phyloP scores from a whole-genome alignment of 2,797 vertebrate species.

The Characodon lateralis region DNA sequence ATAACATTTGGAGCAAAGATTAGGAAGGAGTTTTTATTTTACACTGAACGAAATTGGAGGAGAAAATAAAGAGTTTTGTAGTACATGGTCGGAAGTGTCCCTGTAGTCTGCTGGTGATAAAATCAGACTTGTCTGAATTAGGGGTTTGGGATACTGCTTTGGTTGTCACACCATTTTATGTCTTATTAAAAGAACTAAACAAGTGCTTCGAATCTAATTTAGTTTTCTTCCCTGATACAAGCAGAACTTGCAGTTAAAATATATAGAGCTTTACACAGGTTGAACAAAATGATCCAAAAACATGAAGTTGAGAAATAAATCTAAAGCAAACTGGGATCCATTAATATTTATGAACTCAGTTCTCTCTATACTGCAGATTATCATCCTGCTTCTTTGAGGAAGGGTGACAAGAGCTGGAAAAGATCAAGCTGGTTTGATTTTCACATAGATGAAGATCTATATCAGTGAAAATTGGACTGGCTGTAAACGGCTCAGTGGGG shows the following conservation, averaged over 20 bases:
- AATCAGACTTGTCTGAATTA: neutral
- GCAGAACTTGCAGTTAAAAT: neutral
- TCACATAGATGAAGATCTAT: constrained; percentile 48
- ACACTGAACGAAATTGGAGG: neutral
- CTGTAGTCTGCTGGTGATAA: no score
- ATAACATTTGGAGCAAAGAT: neutral
- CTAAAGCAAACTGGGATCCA: constrained; percentile 28
- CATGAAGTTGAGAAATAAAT: constrained; percentile 39
- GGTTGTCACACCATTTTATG: neutral
- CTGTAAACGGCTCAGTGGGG: constrained; percentile 53
- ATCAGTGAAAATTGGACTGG: constrained; percentile 33
- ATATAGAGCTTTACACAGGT: neutral
- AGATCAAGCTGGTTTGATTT: constrained; percentile 59
- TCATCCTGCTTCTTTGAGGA: constrained; percentile 24
- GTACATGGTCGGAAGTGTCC: no score
- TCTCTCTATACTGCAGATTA: constrained; percentile 47
- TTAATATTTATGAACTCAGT: constrained; percentile 45
- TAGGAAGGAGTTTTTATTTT: neutral
- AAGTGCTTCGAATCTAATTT: neutral
- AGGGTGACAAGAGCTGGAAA: constrained; percentile 53
- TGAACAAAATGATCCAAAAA: constrained; percentile 6
- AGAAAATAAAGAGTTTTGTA: neutral
- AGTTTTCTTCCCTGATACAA: no score
- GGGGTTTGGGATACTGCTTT: neutral
- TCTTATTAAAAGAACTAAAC: neutral